Evolutionary conservation across 2,113 vertebrate genomes (phyloP), one percentile per base, ranked within the genome.

Genomic region (Psettodes erumei): DNA sequence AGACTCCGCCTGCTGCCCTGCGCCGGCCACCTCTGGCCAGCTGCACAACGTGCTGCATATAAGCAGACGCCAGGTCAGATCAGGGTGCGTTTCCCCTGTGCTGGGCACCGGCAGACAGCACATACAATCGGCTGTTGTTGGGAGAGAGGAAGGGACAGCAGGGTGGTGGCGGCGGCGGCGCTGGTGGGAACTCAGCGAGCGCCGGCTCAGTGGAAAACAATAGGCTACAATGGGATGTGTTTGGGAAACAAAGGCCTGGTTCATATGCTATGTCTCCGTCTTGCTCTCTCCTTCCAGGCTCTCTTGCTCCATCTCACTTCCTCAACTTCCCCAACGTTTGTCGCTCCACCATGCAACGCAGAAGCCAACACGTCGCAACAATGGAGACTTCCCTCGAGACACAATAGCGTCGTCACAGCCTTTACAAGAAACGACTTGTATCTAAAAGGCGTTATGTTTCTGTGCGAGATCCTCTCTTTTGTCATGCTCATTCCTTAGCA

Each of bases 221-320:
- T 90, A 73, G 89, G 61, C 70, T 66, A 90, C 87, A 91, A 84
- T 88, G 82, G 82, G 87, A 90, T 89, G 89, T 84, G 88, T 87
- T 85, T 75, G 71, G 82, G 86, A 89, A 90, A 93, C 91, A 93
- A 93, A 85, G 87, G 71, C 83, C 88, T 25, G 66, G 75, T 90
- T 93, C 84, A 90, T 47, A 55, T 63, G 67, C 47, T 56, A 59
- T 77, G 72, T 32, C 74, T 76, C 60, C 50, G 82, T 89, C 73
- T 82, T 65, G 48, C 38, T 43, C 54, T 81, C 53, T 64, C 79
- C 63, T 73, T 65, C 47, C 51, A 69, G 53, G 25, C 33, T 32
- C 43, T 32, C 25, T 56, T 40, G 10, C 15, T 25, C 51, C 51
- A 33, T 48, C 50, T 56, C 6, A 63, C 62, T 60, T 55, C 50